Conservation (phyloP, 2,888 invertebrate genomes). For the Phengaris alcon region DNA sequence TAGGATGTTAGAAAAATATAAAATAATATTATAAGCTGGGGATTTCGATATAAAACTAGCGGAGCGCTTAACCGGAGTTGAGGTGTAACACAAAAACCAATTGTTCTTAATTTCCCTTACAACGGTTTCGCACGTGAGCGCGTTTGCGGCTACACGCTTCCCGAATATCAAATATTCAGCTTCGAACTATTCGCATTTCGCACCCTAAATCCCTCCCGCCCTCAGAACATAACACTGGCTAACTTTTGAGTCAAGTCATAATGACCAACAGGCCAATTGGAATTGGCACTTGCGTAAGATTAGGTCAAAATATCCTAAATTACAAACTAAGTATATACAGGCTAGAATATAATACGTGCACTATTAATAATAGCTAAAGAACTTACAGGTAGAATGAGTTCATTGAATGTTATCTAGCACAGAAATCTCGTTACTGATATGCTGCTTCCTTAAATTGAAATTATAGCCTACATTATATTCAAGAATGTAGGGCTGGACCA, state of each 20-base stretch:
- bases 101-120: conserved; percentile 38
- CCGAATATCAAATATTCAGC: conserved; percentile 40
- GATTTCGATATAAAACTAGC: background rate
- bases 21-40: background rate
- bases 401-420: too few species aligned
- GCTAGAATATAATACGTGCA: too few species aligned
- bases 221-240: conserved; percentile 3
- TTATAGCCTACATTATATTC: too few species aligned
- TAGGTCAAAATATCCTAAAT: background rate
- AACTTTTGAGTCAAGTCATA: conserved; percentile 2
- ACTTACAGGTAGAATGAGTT: too few species aligned
- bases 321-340: too few species aligned
- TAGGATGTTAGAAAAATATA: too few species aligned
- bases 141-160: conserved; percentile 36
- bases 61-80: background rate
- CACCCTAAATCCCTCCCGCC: conserved; percentile 26
- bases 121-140: conserved; percentile 38
- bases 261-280: background rate
- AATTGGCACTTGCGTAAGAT: background rate
- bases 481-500: too few species aligned
- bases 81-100: conserved; percentile 36
- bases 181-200: conserved; percentile 35
- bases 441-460: too few species aligned
- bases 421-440: too few species aligned
- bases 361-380: too few species aligned